Evolutionary conservation across 1,140 invertebrate species (phyloP), one percentile per base, ranked within the genome.

Genomic region (Homarus americanus): DNA sequence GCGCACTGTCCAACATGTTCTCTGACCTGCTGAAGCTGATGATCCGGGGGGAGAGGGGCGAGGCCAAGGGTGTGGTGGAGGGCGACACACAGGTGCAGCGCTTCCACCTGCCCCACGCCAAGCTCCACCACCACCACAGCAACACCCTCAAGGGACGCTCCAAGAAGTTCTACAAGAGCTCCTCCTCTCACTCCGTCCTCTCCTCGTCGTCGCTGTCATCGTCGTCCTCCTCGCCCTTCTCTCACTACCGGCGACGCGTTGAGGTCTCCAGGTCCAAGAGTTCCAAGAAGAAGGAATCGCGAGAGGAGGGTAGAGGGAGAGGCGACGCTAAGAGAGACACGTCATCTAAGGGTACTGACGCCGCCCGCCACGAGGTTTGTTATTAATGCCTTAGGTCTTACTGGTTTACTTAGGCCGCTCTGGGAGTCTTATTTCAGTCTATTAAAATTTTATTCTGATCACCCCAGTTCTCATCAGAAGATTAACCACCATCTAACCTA

Each of bases 1-100:
- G n/a, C n/a, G n/a, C n/a, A n/a, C n/a, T n/a, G n/a, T 15, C n/a
- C 2, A 28, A 4, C 63, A 92, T 92, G 91, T 58, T 92, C 49
- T 76, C 91, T 0, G 91, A 92, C 72, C 86, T 92, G 34, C 69
- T 92, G 34, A 86, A 82, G 53, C 79, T 92, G 28, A 86, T 92
- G 28, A 92, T 92, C n/a, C 40, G 91, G 1, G 91, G 91, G 4
- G 89, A 92, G 44, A 49, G 86, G 38, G 82, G 73, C 10, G 91
- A 92, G 32, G 91, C 72, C 24, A 73, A 83, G 72, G 38, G 79
- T 20, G 91, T 75, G 28, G 86, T 24, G 34, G 24, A 40, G 36
- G 36, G 82, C 38, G 40, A 28, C 12, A 24, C 49, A 5, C 28
- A 82, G 49, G n/a, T 17, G 7, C 82, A 41, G 17, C 34, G 44